Percentiles rank a stretch among this genome's conserved stretches.
phyloP scores from a whole-genome alignment of 1,140 invertebrate species.

The Diprion similis region DNA sequence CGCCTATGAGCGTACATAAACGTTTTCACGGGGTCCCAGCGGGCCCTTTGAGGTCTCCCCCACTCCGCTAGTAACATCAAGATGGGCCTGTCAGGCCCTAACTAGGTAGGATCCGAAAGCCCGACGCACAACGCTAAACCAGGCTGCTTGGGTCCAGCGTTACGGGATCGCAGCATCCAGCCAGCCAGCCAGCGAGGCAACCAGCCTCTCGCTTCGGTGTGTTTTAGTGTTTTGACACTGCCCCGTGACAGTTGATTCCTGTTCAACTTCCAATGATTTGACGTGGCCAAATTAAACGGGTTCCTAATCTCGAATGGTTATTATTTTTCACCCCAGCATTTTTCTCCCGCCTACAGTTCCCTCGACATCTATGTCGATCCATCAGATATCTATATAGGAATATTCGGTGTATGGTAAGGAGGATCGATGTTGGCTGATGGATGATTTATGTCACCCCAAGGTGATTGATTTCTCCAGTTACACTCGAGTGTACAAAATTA shows the following conservation, averaged over 20 bases:
- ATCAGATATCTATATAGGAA: too few species aligned
- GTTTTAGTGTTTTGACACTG: conserved; percentile 57
- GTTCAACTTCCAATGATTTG: conserved; percentile 32
- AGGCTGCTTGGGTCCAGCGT: conserved; percentile 13
- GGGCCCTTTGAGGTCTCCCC: conserved; percentile 46
- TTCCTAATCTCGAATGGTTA: conserved; percentile 37
- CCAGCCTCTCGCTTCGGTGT: conserved; percentile 11
- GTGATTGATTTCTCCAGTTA: too few species aligned
- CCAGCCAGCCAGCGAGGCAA: background rate
- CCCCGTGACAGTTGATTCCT: conserved; percentile 39
- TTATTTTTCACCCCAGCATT: conserved; percentile 19
- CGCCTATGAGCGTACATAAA: conserved; percentile 52
- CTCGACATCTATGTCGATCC: background rate
- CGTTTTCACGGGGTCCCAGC: conserved; percentile 52
- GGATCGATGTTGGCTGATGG: too few species aligned
- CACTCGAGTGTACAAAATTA: too few species aligned
- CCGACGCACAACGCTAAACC: conserved; percentile 37
- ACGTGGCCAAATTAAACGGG: conserved; percentile 37
- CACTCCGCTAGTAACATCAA: conserved; percentile 44
- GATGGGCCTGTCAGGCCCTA: conserved; percentile 57
- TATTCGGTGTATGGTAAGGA: too few species aligned
- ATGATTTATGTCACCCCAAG: too few species aligned
- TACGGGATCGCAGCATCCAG: background rate
- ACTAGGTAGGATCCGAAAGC: conserved; percentile 48
- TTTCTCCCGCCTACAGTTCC: background rate